Conservation (phyloP, 2,888 invertebrate species). For the Griposia aprilina region DNA sequence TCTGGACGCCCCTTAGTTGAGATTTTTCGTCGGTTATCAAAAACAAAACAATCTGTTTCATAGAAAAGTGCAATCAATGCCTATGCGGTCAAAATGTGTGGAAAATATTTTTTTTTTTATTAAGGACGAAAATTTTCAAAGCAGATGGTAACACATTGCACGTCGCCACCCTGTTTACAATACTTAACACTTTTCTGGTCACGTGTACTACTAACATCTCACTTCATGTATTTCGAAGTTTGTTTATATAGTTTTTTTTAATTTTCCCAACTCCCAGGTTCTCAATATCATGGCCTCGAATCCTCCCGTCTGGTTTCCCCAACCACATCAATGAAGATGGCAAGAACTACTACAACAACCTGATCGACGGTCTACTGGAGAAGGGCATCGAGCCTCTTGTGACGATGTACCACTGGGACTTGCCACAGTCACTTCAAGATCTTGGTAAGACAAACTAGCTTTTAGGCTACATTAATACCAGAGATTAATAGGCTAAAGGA, state of each 20-base stretch:
- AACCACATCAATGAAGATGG: constrained; percentile 87
- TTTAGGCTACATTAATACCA: too few species aligned
- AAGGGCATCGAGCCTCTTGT: constrained; percentile 89
- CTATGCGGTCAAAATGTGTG: too few species aligned
- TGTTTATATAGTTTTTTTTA: neutral
- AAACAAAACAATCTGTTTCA: too few species aligned
- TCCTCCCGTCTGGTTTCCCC: constrained; percentile 80
- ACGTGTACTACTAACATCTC: neutral
- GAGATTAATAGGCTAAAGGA: neutral
- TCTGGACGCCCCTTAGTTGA: too few species aligned
- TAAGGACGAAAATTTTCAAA: too few species aligned
- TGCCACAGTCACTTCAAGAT: constrained; percentile 83
- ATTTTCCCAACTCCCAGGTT: constrained; percentile 79
- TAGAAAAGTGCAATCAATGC: too few species aligned
- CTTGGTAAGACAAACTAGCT: constrained; percentile 61
- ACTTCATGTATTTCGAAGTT: neutral
- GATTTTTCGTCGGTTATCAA: too few species aligned
- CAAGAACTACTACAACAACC: constrained; percentile 87
- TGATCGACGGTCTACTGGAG: constrained; percentile 87
- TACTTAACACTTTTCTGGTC: neutral
- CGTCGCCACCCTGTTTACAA: too few species aligned
- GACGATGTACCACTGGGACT: constrained; percentile 88
- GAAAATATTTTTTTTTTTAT: too few species aligned
- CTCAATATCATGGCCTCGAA: constrained; percentile 91
- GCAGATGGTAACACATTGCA: too few species aligned